Conservation (phyloP, 2,888 invertebrate genomes). For the Drosophila affinis region DNA sequence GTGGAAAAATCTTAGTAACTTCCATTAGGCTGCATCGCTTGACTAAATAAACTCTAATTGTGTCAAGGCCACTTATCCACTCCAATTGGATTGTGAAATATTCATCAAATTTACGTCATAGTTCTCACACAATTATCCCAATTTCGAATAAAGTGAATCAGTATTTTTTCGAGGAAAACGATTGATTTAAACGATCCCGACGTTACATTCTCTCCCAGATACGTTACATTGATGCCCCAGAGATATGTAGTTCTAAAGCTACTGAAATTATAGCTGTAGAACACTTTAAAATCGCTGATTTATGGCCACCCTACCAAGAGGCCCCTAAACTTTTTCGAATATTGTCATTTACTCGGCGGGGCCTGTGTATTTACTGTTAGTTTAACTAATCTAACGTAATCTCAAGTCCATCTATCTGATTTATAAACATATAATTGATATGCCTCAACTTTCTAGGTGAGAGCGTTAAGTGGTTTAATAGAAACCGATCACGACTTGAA, state of each 20-base stretch:
- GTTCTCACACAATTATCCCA: constrained; percentile 5
- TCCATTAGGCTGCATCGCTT: constrained; percentile 34
- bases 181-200: too few species aligned
- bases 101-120: background rate
- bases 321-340: background rate
- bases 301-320: background rate
- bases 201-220: background rate
- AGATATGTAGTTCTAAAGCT: too few species aligned
- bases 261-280: background rate
- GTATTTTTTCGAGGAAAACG: background rate
- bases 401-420: constrained; percentile 13
- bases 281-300: background rate
- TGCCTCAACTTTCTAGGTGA: constrained; percentile 10
- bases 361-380: constrained; percentile 3
- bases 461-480: constrained; percentile 49
- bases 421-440: constrained; percentile 32
- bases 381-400: constrained; percentile 5
- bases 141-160: background rate
- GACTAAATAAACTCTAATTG: constrained; percentile 54
- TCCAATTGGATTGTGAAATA: constrained; percentile 44
- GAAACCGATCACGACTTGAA: constrained; percentile 59
- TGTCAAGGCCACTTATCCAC: constrained; percentile 60
- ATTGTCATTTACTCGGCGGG: background rate
- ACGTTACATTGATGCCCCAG: background rate
- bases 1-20: too few species aligned